A percentile compares a stretch with the other conserved stretches of the same genome.
phyloP scores from a whole-genome alignment of 1,140 invertebrate genomes.

The Schlechtendalia chinensis region DNA sequence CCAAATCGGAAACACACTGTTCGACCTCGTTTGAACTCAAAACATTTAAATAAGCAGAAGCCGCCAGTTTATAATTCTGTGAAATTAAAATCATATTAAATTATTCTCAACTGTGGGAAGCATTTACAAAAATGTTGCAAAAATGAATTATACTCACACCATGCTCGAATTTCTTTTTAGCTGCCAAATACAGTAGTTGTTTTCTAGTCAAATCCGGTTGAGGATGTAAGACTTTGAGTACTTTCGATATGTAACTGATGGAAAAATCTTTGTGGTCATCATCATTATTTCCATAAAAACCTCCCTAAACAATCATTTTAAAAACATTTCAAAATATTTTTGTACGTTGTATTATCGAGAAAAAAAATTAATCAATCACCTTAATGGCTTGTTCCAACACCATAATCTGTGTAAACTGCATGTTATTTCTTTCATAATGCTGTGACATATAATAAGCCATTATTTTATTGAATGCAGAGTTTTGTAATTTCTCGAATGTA shows the following conservation, averaged over 20 bases:
- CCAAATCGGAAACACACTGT: neutral
- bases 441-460: constrained; percentile 37
- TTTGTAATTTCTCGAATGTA: constrained; percentile 37
- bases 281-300: neutral
- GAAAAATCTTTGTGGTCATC: neutral
- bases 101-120: no score
- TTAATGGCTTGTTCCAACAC: constrained; percentile 19
- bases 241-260: neutral
- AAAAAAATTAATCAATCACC: neutral
- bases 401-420: constrained; percentile 28
- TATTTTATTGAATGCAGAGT: neutral
- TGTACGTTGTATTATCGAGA: no score
- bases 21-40: constrained; percentile 1
- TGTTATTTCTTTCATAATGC: constrained; percentile 30
- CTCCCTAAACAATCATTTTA: constrained; percentile 10
- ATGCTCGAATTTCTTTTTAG: constrained; percentile 23
- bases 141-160: neutral
- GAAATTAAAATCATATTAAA: neutral
- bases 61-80: constrained; percentile 21
- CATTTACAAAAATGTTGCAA: neutral
- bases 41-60: constrained; percentile 23
- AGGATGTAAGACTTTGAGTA: constrained; percentile 15
- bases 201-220: constrained; percentile 27
- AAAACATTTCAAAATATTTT: no score
- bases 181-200: constrained; percentile 19